Base-by-base conservation (phyloP, 2,797 vertebrate species). In the Microctenopoma lineatum region DNA sequence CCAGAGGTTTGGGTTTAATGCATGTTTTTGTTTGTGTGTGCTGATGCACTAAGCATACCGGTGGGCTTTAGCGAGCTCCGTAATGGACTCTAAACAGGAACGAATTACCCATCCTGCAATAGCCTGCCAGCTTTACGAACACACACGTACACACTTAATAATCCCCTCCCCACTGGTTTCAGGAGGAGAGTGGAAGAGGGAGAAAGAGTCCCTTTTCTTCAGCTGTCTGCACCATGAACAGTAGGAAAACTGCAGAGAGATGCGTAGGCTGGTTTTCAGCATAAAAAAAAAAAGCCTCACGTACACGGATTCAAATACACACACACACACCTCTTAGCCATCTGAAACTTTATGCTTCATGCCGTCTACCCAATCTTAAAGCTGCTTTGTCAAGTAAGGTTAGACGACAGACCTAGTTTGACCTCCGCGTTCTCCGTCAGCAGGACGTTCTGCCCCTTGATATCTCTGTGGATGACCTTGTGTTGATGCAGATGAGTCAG, bases 391-490 rank as follows among this genome's bases (percentile, higher is more conserved):
- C 38, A 76, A 59, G 74, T 14, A 46, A 42, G 61, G 75, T 72
- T 60, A 39, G 66, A 59, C 69, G 81, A 70, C 32, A 47, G 62
- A 75, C 98, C 97, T 84, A 99, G 93, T 84, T 99, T 99, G 85
- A 99, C 96, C 92, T 99, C 97, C 18, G 97, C 98, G 1, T 97
- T 97, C 90, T 98, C 96, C 0, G 97, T 99, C 90, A 99, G 94
- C 92, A 99, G 92, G 59, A 99, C 97, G 44, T 99, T 99, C 84
- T 99, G 98, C 62, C 97, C 98, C 92, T 99, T 99, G 90, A 99
- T 99, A 92, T 99, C 97, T 85, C 98, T 91, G 90, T 99, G 98
- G 93, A 99, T 99, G 92, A 99, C 97, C 94, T 98, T 98, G 92
- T 99, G 96, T 80, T 96, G 95, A 90, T 99, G 98, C 84, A 99